Evolutionary conservation across 2,797 vertebrate species (phyloP).

Genomic region (Argentina silus): DNA sequence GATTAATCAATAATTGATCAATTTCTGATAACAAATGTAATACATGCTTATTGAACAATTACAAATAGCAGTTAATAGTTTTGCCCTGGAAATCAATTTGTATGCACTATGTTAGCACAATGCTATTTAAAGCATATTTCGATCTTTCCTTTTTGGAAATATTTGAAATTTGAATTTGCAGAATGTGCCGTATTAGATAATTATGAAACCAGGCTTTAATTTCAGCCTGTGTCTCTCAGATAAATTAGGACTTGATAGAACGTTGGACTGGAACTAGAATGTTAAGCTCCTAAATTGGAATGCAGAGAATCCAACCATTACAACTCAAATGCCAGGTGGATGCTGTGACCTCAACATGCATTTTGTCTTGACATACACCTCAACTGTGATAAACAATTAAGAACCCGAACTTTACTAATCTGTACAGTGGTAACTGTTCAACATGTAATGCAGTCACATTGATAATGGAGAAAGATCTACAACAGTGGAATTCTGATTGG

Average conservation of each 20-base stretch:
- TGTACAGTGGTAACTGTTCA: slow-evolving; percentile 94
- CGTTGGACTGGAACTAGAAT: slow-evolving; percentile 54
- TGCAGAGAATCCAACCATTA: slow-evolving; percentile 34
- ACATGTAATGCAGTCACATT: slow-evolving; percentile 77
- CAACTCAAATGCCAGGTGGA: slow-evolving; percentile 83
- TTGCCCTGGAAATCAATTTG: slow-evolving; percentile 68
- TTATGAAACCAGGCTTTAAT: slow-evolving; percentile 76
- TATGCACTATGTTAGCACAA: slow-evolving; percentile 77
- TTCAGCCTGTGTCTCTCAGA: slow-evolving; percentile 67
- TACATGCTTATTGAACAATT: slow-evolving; percentile 55
- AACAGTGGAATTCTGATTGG: slow-evolving; percentile 51
- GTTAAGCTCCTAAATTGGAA: slow-evolving; percentile 61
- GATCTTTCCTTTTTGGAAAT: slow-evolving; percentile 64
- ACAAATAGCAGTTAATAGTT: slow-evolving; percentile 52
- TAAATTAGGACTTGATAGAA: slow-evolving; percentile 59
- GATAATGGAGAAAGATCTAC: slow-evolving; percentile 34
- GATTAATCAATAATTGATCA: slow-evolving; percentile 58
- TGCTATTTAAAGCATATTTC: slow-evolving; percentile 56
- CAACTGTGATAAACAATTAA: slow-evolving; percentile 77
- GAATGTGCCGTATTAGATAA: slow-evolving; percentile 79
- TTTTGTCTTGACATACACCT: slow-evolving; percentile 71
- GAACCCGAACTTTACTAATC: slow-evolving; percentile 84
- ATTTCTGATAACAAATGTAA: slow-evolving; percentile 59
- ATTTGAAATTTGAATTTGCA: slow-evolving; percentile 73
- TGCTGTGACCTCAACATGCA: slow-evolving; percentile 78